Conservation (phyloP, 2,797 vertebrate species). For the Babyrousa celebensis region DNA sequence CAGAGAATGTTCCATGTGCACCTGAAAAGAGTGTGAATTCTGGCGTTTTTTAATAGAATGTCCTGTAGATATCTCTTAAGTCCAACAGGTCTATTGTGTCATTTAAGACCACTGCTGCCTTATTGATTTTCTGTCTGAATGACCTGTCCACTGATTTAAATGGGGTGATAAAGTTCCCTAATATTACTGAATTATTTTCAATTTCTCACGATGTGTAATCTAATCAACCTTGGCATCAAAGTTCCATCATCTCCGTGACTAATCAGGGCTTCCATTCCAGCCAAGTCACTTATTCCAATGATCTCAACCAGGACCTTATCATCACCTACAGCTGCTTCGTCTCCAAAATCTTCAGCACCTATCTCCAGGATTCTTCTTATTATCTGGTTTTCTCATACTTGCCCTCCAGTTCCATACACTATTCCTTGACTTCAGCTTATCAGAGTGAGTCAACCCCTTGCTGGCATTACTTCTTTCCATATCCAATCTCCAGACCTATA, state of each 20-base stretch:
- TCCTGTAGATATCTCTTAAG: not conserved
- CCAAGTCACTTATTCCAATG: not conserved
- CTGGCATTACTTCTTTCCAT: not conserved
- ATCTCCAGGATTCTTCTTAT: not conserved
- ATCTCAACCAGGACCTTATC: not conserved
- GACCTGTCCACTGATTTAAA: not conserved
- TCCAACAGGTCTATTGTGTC: not conserved
- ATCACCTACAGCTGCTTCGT: not conserved
- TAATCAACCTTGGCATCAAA: not conserved
- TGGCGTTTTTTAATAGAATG: not conserved
- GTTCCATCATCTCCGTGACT: not conserved
- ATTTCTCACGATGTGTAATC: not conserved
- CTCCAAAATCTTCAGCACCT: not conserved
- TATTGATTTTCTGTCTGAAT: not conserved
- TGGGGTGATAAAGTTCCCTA: not conserved
- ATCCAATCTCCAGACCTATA: not conserved
- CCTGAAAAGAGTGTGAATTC: not conserved
- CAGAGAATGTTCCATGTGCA: not conserved
- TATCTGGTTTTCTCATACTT: not conserved
- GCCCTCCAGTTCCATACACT: not conserved
- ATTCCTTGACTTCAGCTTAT: not conserved
- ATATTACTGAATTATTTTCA: not conserved
- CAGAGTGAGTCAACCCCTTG: not conserved
- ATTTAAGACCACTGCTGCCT: not conserved
- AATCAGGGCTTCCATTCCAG: not conserved